Evolutionary conservation across 1,140 invertebrate species (phyloP).

Genomic region (Polypedilum pembai): DNA sequence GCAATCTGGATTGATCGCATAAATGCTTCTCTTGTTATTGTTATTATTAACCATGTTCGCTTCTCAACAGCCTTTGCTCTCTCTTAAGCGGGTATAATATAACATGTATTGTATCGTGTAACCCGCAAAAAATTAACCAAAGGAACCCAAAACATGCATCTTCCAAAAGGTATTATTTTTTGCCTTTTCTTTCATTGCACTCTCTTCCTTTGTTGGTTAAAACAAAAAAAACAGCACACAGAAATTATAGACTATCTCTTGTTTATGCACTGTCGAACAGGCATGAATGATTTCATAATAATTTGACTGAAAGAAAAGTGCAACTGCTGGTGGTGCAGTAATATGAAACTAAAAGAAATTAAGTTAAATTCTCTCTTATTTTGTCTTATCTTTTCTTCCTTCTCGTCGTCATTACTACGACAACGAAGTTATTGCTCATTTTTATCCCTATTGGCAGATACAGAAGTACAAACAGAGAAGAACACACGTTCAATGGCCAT

Average conservation of each 20-base stretch:
- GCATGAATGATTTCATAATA: constrained; percentile 26
- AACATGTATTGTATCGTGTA: constrained; percentile 8
- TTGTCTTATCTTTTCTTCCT: neutral
- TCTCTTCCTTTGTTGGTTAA: neutral
- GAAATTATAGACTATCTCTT: neutral
- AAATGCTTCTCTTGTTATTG: neutral
- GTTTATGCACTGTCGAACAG: neutral
- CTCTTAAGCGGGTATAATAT: neutral
- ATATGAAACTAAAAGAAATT: neutral
- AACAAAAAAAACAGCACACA: neutral
- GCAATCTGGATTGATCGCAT: constrained; percentile 22
- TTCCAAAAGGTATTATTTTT: neutral
- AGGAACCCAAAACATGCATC: neutral
- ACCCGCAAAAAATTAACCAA: constrained; percentile 8
- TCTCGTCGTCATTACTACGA: neutral
- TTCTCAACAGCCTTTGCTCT: neutral
- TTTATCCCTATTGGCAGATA: neutral
- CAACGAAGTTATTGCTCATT: neutral
- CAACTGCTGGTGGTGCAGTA: neutral
- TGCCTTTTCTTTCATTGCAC: neutral
- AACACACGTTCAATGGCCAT: neutral
- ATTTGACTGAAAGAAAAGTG: neutral
- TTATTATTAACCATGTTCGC: neutral
- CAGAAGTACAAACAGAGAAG: neutral
- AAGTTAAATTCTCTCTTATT: neutral